Conservation (phyloP, 2,888 invertebrate species). For the Sinodicranocentrus sp. region DNA sequence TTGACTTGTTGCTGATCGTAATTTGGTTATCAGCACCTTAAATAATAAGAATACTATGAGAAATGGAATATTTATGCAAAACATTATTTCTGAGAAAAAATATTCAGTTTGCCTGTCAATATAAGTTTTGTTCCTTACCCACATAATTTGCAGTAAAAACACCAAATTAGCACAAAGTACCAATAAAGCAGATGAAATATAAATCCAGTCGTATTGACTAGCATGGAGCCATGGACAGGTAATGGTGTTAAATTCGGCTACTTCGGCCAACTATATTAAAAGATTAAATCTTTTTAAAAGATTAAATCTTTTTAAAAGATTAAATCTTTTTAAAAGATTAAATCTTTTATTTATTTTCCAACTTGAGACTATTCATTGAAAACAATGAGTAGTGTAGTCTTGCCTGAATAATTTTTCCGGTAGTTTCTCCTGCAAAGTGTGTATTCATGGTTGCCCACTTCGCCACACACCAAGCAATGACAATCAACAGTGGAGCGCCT, state of each 20-base stretch:
- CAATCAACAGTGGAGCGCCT: constrained; percentile 64
- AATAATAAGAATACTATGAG: neutral
- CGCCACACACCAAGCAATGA: constrained; percentile 54
- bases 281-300: too few relatives aligned
- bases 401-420: constrained; percentile 32
- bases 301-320: neutral
- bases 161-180: constrained; percentile 90
- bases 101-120: neutral
- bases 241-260: constrained; percentile 44
- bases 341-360: too few relatives aligned
- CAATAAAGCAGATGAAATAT: constrained; percentile 88
- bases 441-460: constrained; percentile 45
- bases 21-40: constrained; percentile 93
- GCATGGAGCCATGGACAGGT: constrained; percentile 89
- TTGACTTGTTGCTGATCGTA: constrained; percentile 91
- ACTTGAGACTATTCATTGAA: too few relatives aligned
- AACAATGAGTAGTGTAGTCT: too few relatives aligned
- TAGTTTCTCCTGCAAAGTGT: constrained; percentile 5
- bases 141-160: constrained; percentile 82
- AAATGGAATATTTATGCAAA: neutral
- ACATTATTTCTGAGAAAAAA: too few relatives aligned
- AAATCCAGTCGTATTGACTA: constrained; percentile 91
- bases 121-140: constrained; percentile 38
- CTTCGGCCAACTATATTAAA: constrained; percentile 31
- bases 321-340: too few relatives aligned